Evolutionary conservation across 2,888 invertebrate genomes (phyloP).

Genomic region (Spodoptera picta): DNA sequence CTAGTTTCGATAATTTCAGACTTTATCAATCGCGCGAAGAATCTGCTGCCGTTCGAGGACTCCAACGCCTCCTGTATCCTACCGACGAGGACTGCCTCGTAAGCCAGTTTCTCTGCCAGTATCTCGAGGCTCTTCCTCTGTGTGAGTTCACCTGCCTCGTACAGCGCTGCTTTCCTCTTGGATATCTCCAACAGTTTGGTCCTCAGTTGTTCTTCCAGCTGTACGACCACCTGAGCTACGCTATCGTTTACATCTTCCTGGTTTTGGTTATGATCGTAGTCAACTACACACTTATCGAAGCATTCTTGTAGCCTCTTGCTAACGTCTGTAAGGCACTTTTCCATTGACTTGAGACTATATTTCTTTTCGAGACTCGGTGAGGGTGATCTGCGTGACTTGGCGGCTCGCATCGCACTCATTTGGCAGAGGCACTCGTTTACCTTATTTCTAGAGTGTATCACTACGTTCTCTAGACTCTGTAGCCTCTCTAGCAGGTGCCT

Average conservation of each 20-base stretch:
- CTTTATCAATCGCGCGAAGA: slow-evolving; percentile 90
- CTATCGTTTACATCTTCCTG: slow-evolving; percentile 81
- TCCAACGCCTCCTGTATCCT: slow-evolving; percentile 91
- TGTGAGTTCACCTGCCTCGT: slow-evolving; percentile 91
- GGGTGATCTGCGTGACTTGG: slow-evolving; percentile 90
- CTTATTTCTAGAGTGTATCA: slow-evolving; percentile 90
- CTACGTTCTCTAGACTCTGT: slow-evolving; percentile 89
- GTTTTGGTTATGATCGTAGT: slow-evolving; percentile 73
- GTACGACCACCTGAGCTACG: slow-evolving; percentile 89
- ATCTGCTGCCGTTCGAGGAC: slow-evolving; percentile 87
- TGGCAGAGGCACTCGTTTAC: slow-evolving; percentile 91
- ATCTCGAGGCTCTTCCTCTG: slow-evolving; percentile 91
- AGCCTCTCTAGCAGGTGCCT: slow-evolving; percentile 89
- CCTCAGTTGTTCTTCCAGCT: slow-evolving; percentile 91
- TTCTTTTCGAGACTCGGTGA: slow-evolving; percentile 91
- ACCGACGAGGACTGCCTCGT: slow-evolving; percentile 92
- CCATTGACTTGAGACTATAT: slow-evolving; percentile 90
- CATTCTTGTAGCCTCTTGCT: slow-evolving; percentile 89
- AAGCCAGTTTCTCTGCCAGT: slow-evolving; percentile 94
- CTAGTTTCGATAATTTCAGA: slow-evolving; percentile 93
- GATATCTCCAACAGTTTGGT: slow-evolving; percentile 91
- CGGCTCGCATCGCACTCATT: slow-evolving; percentile 89
- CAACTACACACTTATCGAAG: slow-evolving; percentile 89
- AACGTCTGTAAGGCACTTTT: slow-evolving; percentile 90
- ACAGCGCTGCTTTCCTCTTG: slow-evolving; percentile 90